Evolutionary conservation across 2,113 vertebrate genomes (phyloP).

Genomic region (Puffinus mauretanicus): DNA sequence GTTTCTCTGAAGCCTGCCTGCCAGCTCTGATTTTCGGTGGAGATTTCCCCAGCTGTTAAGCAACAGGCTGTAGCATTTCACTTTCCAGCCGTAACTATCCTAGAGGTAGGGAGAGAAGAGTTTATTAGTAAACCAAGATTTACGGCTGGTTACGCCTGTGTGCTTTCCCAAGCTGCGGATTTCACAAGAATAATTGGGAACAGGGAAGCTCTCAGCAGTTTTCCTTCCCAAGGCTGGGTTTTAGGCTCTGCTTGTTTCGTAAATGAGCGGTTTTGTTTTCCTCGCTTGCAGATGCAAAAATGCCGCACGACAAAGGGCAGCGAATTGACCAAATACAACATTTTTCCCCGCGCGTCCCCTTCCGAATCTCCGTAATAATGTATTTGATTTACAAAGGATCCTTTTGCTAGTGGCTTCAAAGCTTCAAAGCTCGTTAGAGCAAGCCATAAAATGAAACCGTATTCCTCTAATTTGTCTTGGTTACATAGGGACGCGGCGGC

Average conservation of each 20-base stretch:
- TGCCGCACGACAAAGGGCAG: accelerated
- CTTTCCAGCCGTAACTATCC: not conserved
- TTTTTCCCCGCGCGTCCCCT: accelerated
- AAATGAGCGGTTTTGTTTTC: not conserved
- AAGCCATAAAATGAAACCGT: not conserved
- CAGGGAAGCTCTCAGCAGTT: not conserved
- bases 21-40: not conserved
- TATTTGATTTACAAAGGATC: not conserved
- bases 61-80: not conserved
- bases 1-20: not conserved
- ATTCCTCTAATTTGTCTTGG: not conserved
- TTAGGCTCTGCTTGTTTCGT: not conserved
- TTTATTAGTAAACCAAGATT: not conserved
- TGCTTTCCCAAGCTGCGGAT: not conserved
- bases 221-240: not conserved
- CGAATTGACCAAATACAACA: accelerated
- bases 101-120: not conserved
- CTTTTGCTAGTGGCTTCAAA: not conserved
- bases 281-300: not conserved
- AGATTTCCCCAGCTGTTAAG: not conserved
- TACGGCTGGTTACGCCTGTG: accelerated
- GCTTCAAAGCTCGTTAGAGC: not conserved
- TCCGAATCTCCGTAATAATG: not conserved
- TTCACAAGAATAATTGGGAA: not conserved
- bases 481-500: accelerated